phyloP scores from a whole-genome alignment of 2,888 invertebrate species.

The Xanthorhoe designata region DNA sequence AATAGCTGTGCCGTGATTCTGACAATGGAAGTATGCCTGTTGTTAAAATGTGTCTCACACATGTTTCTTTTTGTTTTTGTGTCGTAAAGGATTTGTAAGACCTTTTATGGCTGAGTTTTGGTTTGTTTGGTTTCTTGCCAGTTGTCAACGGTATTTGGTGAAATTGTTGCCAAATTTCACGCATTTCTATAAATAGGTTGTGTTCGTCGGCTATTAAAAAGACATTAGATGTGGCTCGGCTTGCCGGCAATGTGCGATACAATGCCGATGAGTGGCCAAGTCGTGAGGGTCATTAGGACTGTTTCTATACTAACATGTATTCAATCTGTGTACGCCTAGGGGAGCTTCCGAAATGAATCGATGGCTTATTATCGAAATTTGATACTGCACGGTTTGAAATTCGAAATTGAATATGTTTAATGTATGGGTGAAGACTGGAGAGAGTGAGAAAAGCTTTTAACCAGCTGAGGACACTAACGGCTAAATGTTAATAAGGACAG shows the following conservation, averaged over 20 bases:
- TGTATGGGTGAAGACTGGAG: slow-evolving; percentile 1
- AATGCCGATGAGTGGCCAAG: slow-evolving; percentile 32
- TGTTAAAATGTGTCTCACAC: slow-evolving; percentile 57
- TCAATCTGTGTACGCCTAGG: slow-evolving; percentile 18
- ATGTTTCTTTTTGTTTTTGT: slow-evolving; percentile 56
- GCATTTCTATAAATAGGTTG: slow-evolving; percentile 55
- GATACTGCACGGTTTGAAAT: slow-evolving; percentile 15
- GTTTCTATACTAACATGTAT: slow-evolving; percentile 10
- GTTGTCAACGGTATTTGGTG: slow-evolving; percentile 50
- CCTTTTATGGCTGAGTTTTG: slow-evolving; percentile 43
- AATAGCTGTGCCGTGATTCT: slow-evolving; percentile 77
- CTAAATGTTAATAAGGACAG: too few relatives aligned
- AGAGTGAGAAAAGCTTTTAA: background rate
- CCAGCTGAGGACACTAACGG: background rate
- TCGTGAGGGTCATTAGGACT: slow-evolving; percentile 25
- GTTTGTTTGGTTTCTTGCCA: slow-evolving; percentile 45
- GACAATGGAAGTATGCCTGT: slow-evolving; percentile 66
- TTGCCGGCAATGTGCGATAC: slow-evolving; percentile 39
- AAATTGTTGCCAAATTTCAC: slow-evolving; percentile 49
- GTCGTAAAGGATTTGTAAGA: slow-evolving; percentile 21
- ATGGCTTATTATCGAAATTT: slow-evolving; percentile 37
- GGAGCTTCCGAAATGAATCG: slow-evolving; percentile 39
- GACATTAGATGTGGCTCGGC: slow-evolving; percentile 54
- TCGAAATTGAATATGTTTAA: slow-evolving; percentile 16
- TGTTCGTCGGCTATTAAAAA: slow-evolving; percentile 57